Evolutionary conservation across 2,888 invertebrate species (phyloP).

Genomic region (Sylvicola cinctus): DNA sequence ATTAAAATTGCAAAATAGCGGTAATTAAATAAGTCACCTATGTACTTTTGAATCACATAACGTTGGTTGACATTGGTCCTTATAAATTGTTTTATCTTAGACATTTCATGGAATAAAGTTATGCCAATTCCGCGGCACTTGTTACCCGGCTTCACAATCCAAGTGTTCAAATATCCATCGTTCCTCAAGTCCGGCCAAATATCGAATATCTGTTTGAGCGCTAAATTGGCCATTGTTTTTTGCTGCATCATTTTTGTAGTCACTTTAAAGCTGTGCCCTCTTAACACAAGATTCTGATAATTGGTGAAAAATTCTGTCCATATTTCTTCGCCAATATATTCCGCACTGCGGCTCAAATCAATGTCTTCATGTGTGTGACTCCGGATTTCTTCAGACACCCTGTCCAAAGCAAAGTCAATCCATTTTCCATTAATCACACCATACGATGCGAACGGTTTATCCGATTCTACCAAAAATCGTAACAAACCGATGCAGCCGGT

Average conservation of each 20-base stretch:
- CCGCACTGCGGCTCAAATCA: no score
- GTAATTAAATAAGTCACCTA: slow-evolving; percentile 32
- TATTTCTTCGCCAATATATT: no score
- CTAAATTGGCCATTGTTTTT: no score
- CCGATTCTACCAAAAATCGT: background rate
- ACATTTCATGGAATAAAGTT: slow-evolving; percentile 46
- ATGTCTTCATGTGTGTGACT: background rate
- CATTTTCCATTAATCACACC: background rate
- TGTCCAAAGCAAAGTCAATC: background rate
- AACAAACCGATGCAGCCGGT: background rate
- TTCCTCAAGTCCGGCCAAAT: slow-evolving; percentile 34
- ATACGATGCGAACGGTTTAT: background rate
- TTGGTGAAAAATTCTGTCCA: no score
- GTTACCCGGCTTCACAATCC: slow-evolving; percentile 58
- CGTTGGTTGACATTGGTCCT: slow-evolving; percentile 30
- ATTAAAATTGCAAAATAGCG: slow-evolving; percentile 38
- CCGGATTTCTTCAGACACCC: background rate
- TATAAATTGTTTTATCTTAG: slow-evolving; percentile 39
- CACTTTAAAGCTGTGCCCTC: no score
- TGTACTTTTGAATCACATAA: slow-evolving; percentile 73
- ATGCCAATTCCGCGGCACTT: slow-evolving; percentile 52
- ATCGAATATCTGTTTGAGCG: background rate
- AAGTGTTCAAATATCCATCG: slow-evolving; percentile 59
- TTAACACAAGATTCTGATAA: no score
- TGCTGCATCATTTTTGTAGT: no score